A percentile compares a stretch with the other conserved stretches of the same genome.
phyloP scores from a whole-genome alignment of 2,797 vertebrate species.

The Gobionotothen gibberifrons region DNA sequence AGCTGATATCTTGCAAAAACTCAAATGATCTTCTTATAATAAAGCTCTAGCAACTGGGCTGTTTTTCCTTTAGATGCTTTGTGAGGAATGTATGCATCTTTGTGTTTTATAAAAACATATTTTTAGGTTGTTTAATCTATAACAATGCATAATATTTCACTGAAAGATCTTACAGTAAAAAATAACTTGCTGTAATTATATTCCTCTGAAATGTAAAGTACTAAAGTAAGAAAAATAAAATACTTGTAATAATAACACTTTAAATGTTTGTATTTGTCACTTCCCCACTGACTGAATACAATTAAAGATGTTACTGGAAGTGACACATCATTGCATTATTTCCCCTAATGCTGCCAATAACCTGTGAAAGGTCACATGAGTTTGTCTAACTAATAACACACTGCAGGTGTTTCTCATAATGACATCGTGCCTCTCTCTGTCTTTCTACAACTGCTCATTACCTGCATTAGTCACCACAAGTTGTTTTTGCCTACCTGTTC shows the following conservation, averaged over 20 bases:
- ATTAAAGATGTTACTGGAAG: background rate
- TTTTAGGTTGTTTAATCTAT: background rate
- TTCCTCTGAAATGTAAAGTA: background rate
- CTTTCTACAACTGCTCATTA: constrained; percentile 9
- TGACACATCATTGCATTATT: background rate
- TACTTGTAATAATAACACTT: background rate
- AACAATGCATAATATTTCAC: background rate
- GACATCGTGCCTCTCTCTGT: constrained; percentile 11
- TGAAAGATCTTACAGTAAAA: background rate
- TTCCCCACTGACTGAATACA: background rate
- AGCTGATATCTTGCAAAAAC: constrained; percentile 18
- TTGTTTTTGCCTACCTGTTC: background rate
- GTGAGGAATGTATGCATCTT: background rate
- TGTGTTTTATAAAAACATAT: background rate
- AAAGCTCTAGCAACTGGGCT: background rate
- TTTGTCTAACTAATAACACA: constrained; percentile 5
- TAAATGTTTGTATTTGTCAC: background rate
- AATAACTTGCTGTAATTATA: background rate
- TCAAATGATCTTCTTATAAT: constrained; percentile 12
- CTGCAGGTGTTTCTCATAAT: background rate
- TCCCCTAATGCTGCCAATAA: constrained; percentile 11
- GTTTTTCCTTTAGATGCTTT: background rate
- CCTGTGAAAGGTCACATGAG: constrained; percentile 21
- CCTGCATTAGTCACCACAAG: background rate
- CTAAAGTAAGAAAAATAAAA: background rate